A percentile compares a stretch with the other conserved stretches of the same genome.
Evolutionary conservation across 1,140 invertebrate species (phyloP).

Genomic region (Nixonia krombeini): DNA sequence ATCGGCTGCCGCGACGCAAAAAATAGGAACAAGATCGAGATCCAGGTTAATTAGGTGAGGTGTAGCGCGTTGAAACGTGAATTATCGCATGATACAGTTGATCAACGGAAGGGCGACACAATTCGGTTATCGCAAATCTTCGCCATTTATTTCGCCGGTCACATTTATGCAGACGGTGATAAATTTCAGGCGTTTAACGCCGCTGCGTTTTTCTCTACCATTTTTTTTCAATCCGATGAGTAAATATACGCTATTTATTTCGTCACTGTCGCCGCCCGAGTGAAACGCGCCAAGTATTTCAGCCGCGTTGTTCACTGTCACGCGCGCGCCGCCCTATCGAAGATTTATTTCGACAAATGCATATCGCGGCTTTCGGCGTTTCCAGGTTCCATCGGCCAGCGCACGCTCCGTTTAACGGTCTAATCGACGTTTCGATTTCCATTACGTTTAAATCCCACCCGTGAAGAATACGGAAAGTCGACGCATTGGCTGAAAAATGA

Average conservation of each 20-base stretch:
- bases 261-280: background rate
- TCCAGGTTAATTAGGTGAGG: conserved; percentile 23
- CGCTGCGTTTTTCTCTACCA: conserved; percentile 19
- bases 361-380: too few species aligned
- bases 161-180: conserved; percentile 22
- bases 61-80: conserved; percentile 16
- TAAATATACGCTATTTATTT: conserved; percentile 15
- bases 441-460: too few species aligned
- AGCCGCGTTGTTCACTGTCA: too few species aligned
- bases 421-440: too few species aligned
- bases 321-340: too few species aligned
- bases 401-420: too few species aligned
- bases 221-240: conserved; percentile 7
- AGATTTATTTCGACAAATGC: too few species aligned
- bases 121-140: conserved; percentile 37
- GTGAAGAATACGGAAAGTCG: too few species aligned
- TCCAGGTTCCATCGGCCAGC: too few species aligned
- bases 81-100: conserved; percentile 26
- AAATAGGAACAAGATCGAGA: conserved; percentile 16
- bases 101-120: conserved; percentile 38
- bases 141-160: conserved; percentile 31
- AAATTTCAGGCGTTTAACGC: conserved; percentile 27
- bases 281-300: too few species aligned
- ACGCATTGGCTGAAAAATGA: too few species aligned
- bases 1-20: background rate